Conservation (phyloP, 2,113 vertebrate genomes). For the Equus quagga region DNA sequence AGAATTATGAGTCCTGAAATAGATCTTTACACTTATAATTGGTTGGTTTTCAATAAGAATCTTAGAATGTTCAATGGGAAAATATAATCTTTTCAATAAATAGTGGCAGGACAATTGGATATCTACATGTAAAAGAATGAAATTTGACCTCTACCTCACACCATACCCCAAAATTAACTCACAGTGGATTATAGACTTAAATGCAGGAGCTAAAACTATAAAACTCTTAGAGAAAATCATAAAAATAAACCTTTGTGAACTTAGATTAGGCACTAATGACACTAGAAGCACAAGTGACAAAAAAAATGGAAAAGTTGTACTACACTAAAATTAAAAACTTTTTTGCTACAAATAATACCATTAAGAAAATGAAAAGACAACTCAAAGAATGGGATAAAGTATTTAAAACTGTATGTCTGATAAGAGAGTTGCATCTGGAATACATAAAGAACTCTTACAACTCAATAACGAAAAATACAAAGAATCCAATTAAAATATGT, state of each 20-base stretch:
- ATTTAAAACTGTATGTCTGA: not conserved
- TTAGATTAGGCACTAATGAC: not conserved
- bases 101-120: not conserved
- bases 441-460: not conserved
- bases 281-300: not conserved
- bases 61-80: not conserved
- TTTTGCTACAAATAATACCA: not conserved
- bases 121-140: not conserved
- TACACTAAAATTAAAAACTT: not conserved
- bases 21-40: not conserved
- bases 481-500: not conserved
- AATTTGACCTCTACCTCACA: not conserved
- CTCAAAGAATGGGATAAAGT: not conserved
- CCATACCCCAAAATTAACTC: not conserved
- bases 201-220: not conserved
- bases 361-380: not conserved
- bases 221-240: not conserved
- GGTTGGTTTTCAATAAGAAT: not conserved
- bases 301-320: not conserved
- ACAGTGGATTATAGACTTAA: not conserved
- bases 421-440: not conserved
- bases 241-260: not conserved
- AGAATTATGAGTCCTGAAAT: not conserved
- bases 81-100: not conserved
- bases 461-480: not conserved